Base-by-base conservation (phyloP, 2,888 invertebrate genomes). In the Limnephilus auricula region DNA sequence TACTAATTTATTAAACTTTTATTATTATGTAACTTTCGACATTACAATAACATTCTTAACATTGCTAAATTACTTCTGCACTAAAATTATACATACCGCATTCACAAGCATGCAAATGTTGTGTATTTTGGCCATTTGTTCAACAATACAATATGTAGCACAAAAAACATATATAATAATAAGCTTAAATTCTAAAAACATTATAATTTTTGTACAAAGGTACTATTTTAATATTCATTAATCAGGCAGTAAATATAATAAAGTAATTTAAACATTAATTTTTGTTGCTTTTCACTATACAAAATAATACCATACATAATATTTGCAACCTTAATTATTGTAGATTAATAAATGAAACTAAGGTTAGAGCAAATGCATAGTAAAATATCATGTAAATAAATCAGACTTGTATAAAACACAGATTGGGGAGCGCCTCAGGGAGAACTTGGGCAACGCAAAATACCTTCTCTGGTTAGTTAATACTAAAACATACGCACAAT, bases 391-490 rank as follows among this genome's bases (percentile, higher is more conserved):
- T 65, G 65, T 65, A 65, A 65, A 65, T 65, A 65, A 65, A 65
- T 65, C 65, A 65, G 65, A 65, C 65, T 40, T 40, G 40, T 30
- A 45, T 45, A 37, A 40, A 85, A 85, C 37, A 85, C 50, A 86
- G 30, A 45, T 50, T 50, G 45, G 40, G 31, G 40, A 65, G 30
- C 34, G n/a, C 82, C 2, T 82, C 80, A 82, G 80, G 18, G 18
- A 40, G 6, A 12, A 13, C 13, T 6, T 12, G 32, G 12, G 32
- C 25, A 82, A 82, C 82, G 3, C 34, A 65, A 65, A 65, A 65
- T 65, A 65, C 65, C 25, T 65, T 65, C 25, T 34, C 37, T 82
- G 31, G 82, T 82, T 34, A n/a, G n/a, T 65, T 65, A 65, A 65
- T 65, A 65, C 65, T 25, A 65, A 65, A 65, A 65, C 65, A 65